Base-by-base conservation (phyloP, 1,140 invertebrate species). In the Heliconius congener region DNA sequence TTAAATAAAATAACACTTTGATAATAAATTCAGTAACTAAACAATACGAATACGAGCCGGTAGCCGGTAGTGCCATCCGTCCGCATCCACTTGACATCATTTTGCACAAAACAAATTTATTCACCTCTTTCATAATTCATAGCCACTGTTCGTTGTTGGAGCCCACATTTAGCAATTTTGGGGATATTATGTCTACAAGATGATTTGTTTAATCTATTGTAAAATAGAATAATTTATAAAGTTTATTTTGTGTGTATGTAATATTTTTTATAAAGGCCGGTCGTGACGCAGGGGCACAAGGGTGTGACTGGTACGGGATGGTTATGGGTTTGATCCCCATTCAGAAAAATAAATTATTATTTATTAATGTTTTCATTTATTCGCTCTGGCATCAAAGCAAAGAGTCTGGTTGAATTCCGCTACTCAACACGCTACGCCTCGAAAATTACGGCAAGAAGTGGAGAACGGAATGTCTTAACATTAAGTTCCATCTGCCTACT, bases 101-200 rank as follows among this genome's bases (percentile, higher is more conserved):
- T 60, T 60, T 60, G 57, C 57, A 60, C 57, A 60, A 60, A 60
- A 60, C 57, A 60, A 60, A 60, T 60, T 60, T 60, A 60, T 60
- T 60, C 55, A 23, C 55, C 55, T 60, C 8, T 27, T 60, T 60
- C 55, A 60, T 60, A 60, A 60, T 60, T 60, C 55, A 60, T 60
- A 60, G 55, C 55, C 8, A 60, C 55, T 60, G 55, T 60, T 23
- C 55, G 8, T 34, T 0, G 30, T 11, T n/a, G 8, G 55, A 60
- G 55, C n/a, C n/a, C 9, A 60, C 55, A 60, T 60, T 60, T 60
- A 23, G n/a, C 57, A 60, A 60, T 60, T 60, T 60, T 9, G 8
- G 2, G 55, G n/a, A 8, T 8, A 60, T n/a, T 3, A 57, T 9
- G 8, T 23, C 55, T 57, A 57, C 55, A 23, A 57, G 55, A 57